A percentile compares a stretch with the other conserved stretches of the same genome.
phyloP scores from a whole-genome alignment of 30 jellyfish, hydroid and myxozoan genomes.

The Chrysaora quinquecirrha region DNA sequence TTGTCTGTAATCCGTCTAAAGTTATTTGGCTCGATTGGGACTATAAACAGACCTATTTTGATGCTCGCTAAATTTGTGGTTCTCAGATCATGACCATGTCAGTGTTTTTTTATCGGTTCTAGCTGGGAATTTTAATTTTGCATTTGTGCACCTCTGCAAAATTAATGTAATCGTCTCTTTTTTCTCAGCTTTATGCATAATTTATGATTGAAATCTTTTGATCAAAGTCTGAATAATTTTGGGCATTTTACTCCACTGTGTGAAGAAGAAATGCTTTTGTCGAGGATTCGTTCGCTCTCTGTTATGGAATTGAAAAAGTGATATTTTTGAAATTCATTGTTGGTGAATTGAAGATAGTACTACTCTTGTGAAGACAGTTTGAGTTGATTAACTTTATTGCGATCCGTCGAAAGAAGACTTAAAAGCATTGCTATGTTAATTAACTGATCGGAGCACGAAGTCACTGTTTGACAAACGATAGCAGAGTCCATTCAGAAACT shows the following conservation, averaged over 20 bases:
- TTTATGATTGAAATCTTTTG: slow-evolving; percentile 47
- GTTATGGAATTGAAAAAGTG: not conserved
- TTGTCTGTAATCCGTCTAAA: slow-evolving; percentile 7
- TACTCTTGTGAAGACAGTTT: too few species aligned
- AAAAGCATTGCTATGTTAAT: too few species aligned
- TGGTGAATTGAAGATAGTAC: too few species aligned
- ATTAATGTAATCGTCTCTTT: slow-evolving; percentile 41
- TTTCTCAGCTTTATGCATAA: slow-evolving; percentile 41
- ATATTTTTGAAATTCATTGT: too few species aligned
- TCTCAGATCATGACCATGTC: slow-evolving; percentile 43
- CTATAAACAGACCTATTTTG: not conserved
- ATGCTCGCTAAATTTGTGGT: slow-evolving; percentile 14
- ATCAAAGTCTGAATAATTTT: slow-evolving; percentile 19
- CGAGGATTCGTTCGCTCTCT: not conserved
- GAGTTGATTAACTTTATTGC: too few species aligned
- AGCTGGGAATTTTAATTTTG: slow-evolving; percentile 24
- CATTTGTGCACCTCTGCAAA: slow-evolving; percentile 31
- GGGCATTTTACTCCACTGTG: slow-evolving; percentile 16
- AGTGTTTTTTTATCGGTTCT: slow-evolving; percentile 41
- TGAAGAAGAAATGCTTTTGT: slow-evolving; percentile 1
- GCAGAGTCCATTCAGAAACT: too few species aligned
- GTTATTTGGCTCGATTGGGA: not conserved
- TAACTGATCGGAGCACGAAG: too few species aligned
- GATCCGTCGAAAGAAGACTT: too few species aligned
- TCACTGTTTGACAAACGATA: too few species aligned